These are phyloP conservation scores for Temnothorax nylanderi DNA, from an alignment of 1,140 invertebrate genomes.

Conservation along the genomic window DNA sequence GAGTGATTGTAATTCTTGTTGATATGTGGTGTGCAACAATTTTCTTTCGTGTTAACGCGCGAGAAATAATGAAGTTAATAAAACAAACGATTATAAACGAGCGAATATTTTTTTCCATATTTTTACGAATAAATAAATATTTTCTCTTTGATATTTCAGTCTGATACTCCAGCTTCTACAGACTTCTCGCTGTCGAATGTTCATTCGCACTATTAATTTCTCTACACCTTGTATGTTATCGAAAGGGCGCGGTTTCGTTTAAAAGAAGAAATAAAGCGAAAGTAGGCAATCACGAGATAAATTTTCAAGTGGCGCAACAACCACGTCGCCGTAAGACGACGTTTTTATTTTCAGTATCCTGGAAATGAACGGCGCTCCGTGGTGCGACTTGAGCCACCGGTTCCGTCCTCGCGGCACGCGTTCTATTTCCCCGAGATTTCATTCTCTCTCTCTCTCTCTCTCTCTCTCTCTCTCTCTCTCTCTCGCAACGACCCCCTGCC, in stretches of 20 bases:
- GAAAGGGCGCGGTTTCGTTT: not conserved
- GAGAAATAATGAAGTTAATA: not conserved
- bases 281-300: slow-evolving; percentile 26
- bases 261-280: slow-evolving; percentile 8
- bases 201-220: not conserved
- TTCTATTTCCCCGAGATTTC: slow-evolving; percentile 71
- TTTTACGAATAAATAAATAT: not conserved
- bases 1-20: not conserved
- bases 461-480: slow-evolving; percentile 66
- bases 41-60: too few relatives aligned
- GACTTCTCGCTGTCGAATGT: not conserved
- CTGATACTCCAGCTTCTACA: too few relatives aligned
- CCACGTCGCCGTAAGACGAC: not conserved
- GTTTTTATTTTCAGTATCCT: slow-evolving; percentile 50
- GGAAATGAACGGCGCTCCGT: not conserved
- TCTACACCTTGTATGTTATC: not conserved
- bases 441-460: slow-evolving; percentile 66
- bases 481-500: not conserved
- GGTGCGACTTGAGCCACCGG: slow-evolving; percentile 57
- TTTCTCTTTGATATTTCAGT: not conserved
- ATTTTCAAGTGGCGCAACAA: not conserved
- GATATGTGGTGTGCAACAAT: too few relatives aligned
- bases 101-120: not conserved
- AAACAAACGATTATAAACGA: not conserved
- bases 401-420: slow-evolving; percentile 60